Evolutionary conservation across 2,888 invertebrate genomes (phyloP).

Genomic region (Pristionchus entomophagus): DNA sequence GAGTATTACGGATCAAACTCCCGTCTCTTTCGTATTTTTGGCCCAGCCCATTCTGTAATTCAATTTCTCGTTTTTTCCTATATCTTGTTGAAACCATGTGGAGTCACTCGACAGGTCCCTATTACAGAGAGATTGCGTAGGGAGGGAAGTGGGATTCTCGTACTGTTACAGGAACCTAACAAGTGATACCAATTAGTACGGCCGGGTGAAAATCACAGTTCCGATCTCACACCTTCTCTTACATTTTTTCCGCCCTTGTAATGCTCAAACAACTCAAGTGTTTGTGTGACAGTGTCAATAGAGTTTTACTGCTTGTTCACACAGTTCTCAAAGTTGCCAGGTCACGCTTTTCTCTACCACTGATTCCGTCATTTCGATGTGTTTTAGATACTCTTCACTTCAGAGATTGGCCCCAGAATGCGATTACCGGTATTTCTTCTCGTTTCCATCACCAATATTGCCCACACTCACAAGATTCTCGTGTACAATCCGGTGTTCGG

Average conservation of each 20-base stretch:
- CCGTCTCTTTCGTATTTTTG: no score
- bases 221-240: neutral
- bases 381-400: neutral
- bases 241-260: neutral
- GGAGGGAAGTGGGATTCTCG: no score
- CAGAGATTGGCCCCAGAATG: neutral
- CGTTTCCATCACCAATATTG: neutral
- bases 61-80: no score
- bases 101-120: no score
- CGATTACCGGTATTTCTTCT: neutral
- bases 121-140: no score
- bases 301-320: neutral
- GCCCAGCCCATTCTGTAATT: no score
- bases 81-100: no score
- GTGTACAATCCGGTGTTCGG: neutral
- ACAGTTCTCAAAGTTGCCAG: no score
- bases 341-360: no score
- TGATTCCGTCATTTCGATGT: no score
- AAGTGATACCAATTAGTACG: neutral
- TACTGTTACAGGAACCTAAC: no score
- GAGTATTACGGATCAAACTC: no score
- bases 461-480: neutral
- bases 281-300: neutral
- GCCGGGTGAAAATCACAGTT: neutral
- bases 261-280: neutral